Conservation (phyloP, 2,797 vertebrate genomes). For the Oreortyx pictus region DNA sequence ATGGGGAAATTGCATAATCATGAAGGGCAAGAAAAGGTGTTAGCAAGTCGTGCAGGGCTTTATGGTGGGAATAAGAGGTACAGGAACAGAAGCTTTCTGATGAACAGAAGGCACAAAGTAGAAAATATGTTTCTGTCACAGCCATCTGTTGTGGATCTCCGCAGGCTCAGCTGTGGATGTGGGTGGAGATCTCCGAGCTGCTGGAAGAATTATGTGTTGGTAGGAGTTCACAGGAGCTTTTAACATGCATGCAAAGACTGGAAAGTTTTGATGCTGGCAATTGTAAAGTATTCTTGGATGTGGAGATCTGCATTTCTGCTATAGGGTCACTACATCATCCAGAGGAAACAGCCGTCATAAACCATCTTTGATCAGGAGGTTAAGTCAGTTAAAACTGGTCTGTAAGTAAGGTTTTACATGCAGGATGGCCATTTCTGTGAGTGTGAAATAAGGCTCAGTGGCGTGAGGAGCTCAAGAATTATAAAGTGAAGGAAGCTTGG, state of each 20-base stretch:
- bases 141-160: constrained; percentile 66
- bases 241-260: not conserved
- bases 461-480: constrained; percentile 8
- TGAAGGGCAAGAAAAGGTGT: constrained; percentile 18
- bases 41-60: not conserved
- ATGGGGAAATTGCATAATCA: not conserved
- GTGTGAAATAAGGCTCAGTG: not conserved
- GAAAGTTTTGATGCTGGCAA: not conserved
- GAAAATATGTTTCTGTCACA: constrained; percentile 69
- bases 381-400: not conserved
- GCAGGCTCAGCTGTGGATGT: constrained; percentile 44
- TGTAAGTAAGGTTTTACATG: not conserved
- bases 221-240: not conserved
- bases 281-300: not conserved
- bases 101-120: constrained; percentile 63
- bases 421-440: not conserved
- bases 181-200: constrained; percentile 26
- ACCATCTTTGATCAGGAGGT: not conserved
- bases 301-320: not conserved
- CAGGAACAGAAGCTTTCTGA: constrained; percentile 48
- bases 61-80: constrained; percentile 45
- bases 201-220: constrained; percentile 20
- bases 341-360: not conserved
- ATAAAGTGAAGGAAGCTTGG: not conserved
- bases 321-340: not conserved